Evolutionary conservation across 2,797 vertebrate genomes (phyloP), one percentile per base, ranked within the genome.

Genomic region (Pseudomugil gertrudae): DNA sequence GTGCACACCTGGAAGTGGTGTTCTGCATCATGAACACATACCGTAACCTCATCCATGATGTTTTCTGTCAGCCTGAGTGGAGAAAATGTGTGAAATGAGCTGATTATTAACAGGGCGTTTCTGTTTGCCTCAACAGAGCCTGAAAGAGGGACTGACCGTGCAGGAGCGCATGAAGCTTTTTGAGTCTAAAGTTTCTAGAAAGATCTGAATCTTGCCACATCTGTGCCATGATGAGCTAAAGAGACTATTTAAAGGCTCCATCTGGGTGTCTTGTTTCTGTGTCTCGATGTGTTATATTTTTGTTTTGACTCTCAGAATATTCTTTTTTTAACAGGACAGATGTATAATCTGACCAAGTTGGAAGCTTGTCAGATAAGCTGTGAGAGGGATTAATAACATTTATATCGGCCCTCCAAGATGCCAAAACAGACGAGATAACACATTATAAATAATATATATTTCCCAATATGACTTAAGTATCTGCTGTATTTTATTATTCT

Each of bases 151-250:
- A 90, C 92, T 99, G 82, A 98, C 96, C 0, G 96, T 99, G 90
- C 98, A 99, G 90, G 97, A 99, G 79, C 93, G 96, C 85, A 95
- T 98, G 95, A 98, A 98, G 94, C 96, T 99, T 83, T 99, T 99
- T 84, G 96, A 99, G 95, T 94, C 96, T 89, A 97, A 96, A 93
- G 95, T 96, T 93, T 95, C 96, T 92, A 96, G 95, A 92, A 97
- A 95, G 91, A 96, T 97, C 88, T 98, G 72, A 93, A 73, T 9
- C 56, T 36, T 30, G 53, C 74, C 69, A 26, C 36, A 23, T 38
- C 66, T 3, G 23, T 63, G 74, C 83, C 74, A 65, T 51, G 61
- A 35, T 63, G 59, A 43, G 64, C 69, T 65, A 50, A 67, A 57
- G 63, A 68, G 65, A 79, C 43, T 61, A 9, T 55, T 5, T 69